These are phyloP conservation scores for Pelochelys cantorii DNA, from an alignment of 2,797 vertebrate genomes.

Conservation along the genomic window DNA sequence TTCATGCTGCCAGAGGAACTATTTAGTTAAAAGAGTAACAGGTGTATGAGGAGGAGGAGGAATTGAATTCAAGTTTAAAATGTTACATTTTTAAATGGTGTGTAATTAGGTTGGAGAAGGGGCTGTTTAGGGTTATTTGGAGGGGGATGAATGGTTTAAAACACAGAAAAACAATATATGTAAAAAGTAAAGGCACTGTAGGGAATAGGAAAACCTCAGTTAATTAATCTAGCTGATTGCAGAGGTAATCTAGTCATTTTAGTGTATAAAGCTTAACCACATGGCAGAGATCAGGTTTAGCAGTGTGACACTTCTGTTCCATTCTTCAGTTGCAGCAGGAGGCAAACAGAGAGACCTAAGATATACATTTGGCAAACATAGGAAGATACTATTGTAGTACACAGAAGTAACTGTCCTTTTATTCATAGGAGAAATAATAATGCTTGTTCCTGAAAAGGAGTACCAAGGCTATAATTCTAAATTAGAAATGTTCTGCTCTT, in stretches of 20 bases:
- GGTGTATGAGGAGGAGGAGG: not conserved
- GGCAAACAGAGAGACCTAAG: conserved; percentile 59
- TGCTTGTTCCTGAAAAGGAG: conserved; percentile 49
- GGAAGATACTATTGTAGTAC: conserved; percentile 53
- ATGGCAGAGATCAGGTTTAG: conserved; percentile 67
- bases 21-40: conserved; percentile 37
- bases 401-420: conserved; percentile 57
- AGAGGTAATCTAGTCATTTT: conserved; percentile 59
- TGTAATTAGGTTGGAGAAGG: conserved; percentile 47
- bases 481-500: conserved; percentile 39
- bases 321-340: conserved; percentile 72
- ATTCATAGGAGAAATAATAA: conserved; percentile 50
- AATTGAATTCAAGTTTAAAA: conserved; percentile 50
- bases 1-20: conserved; percentile 30
- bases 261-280: conserved; percentile 40
- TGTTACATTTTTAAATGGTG: conserved; percentile 36
- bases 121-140: conserved; percentile 21
- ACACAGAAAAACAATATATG: conserved; percentile 18
- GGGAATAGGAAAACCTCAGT: conserved; percentile 36
- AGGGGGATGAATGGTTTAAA: conserved; percentile 29
- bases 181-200: conserved; percentile 23
- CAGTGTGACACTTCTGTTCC: conserved; percentile 66
- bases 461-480: conserved; percentile 6
- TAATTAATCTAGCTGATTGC: conserved; percentile 66
- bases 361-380: conserved; percentile 60